Base-by-base conservation (phyloP, 2,888 invertebrate genomes). In the Spodoptera picta region DNA sequence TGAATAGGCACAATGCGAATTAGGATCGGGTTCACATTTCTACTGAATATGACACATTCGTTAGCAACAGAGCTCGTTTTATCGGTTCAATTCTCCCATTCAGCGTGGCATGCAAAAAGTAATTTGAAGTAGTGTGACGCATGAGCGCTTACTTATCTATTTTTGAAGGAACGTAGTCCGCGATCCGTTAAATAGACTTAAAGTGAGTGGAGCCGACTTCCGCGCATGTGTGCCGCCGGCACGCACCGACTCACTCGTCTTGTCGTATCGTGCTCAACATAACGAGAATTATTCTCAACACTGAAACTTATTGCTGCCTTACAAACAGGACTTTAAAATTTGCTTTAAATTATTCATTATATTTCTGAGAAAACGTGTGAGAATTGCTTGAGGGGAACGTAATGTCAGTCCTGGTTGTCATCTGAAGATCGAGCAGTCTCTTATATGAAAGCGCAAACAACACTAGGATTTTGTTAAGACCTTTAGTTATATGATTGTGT, bases 131-230 rank as follows among this genome's bases (percentile, higher is more conserved):
- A 90, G 86, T 86, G 87, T 83, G 84, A 87, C 88, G 89, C 89
- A 89, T 89, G 90, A 91, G 87, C 83, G 90, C 87, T 87, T 86
- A 87, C 87, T 90, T 90, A 90, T 90, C 90, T 89, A 90, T 91
- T 89, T 92, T 91, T 89, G 89, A 92, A 89, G 87, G 87, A 90
- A 90, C 88, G 88, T 85, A 90, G 80, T 86, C 88, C 84, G 78
- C 88, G 90, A 92, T 89, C 90, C 92, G 91, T 92, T 90, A 92
- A 93, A 92, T 91, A 90, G 92, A 88, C 87, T 89, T 87, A 87
- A 75, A 90, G 87, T 83, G 88, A 91, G 90, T 87, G 85, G 83
- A 85, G 91, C 90, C 80, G 86, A 92, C 91, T 92, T 92, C 91
- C 92, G 87, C 85, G 89, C 92, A 91, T 91, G 87, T 91, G 90